Evolutionary conservation across 2,797 vertebrate species (phyloP), one percentile per base, ranked within the genome.

Genomic region (Gymnodraco acuticeps): DNA sequence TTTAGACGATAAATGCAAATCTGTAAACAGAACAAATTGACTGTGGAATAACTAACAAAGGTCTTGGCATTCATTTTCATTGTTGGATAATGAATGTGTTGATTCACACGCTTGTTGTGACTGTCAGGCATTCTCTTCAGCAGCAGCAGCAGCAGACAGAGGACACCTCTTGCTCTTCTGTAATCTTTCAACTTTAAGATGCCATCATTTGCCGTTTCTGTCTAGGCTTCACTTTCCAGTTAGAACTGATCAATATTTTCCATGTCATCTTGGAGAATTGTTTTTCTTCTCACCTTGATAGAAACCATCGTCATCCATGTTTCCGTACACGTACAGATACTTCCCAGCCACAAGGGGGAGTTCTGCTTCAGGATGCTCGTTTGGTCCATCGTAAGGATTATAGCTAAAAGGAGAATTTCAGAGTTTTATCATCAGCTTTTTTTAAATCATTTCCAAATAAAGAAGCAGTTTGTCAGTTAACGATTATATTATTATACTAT

Each of bases 281-380:
- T 61, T 66, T 46, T 13, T 31, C 33, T 38, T 78, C 91, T 88
- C 82, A 99, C 98, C 98, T 97, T 99, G 96, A 19, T 97, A 99
- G 93, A 99, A 99, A 47, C 98, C 98, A 11, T 99, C 98, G 64
- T 99, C 98, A 0, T 99, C 98, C 98, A 99, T 99, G 88, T 96
- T 95, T 70, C 98, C 98, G 16, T 99, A 99, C 15, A 99, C 96
- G 5, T 99, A 99, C 10, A 99, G 96, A 91, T 99, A 99, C 82
- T 99, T 99, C 82, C 98, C 98, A 54, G 98, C 96, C 68, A 97
- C 96, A 81, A 99, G 97, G 53, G 98, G 98, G 78, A 99, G 97
- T 86, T 99, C 98, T 3, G 98, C 98, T 77, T 99, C 98, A 0
- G 98, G 98, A 80, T 99, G 97, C 87, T 99, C 97, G 72, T 99